Evolutionary conservation across 2,888 invertebrate genomes (phyloP), one percentile per base, ranked within the genome.

Genomic region (Athalia cordata): DNA sequence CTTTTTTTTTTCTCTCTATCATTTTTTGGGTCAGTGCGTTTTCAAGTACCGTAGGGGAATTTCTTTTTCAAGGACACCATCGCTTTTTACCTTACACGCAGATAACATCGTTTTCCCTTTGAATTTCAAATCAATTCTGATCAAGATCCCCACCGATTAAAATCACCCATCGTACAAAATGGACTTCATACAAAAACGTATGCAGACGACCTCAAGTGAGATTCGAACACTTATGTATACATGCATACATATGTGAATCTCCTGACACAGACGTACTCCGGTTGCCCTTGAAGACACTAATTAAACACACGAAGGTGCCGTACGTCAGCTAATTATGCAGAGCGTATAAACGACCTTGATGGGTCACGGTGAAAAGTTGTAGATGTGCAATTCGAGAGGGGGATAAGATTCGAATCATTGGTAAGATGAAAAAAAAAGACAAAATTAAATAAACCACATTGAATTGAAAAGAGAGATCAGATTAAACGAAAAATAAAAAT

Each of bases 1-100:
- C 29, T 29, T 29, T n/a, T 49, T 47, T 72, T n/a, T 15, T 1
- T 50, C n/a, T 52, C 52, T 68, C 8, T 29, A 29, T 29, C 29
- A 29, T 68, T 55, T 72, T 75, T 64, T 61, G 75, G 75, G 75
- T 75, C 75, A 75, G 62, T 75, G 75, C 62, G 75, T 64, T 75
- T 50, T 64, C n/a, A 29, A 64, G 75, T 7, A 75, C 59, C 72
- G 50, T 50, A 7, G 64, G 61, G 29, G 50, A 75, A 62, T 75
- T 75, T 29, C 29, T 29, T 62, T 75, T 75, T 75, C 75, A 75
- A 75, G 75, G 75, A 75, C 75, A 75, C 50, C 52, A 50, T 75
- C 29, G 29, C 29, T 61, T 62, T 43, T 47, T 43, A 9, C 13
- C 13, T 47, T 7, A 7, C 66, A n/a, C 1, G 3, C 15, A n/a